Evolutionary conservation across 2,888 invertebrate genomes (phyloP).

Genomic region (Caenorhabditis macrosperma): DNA sequence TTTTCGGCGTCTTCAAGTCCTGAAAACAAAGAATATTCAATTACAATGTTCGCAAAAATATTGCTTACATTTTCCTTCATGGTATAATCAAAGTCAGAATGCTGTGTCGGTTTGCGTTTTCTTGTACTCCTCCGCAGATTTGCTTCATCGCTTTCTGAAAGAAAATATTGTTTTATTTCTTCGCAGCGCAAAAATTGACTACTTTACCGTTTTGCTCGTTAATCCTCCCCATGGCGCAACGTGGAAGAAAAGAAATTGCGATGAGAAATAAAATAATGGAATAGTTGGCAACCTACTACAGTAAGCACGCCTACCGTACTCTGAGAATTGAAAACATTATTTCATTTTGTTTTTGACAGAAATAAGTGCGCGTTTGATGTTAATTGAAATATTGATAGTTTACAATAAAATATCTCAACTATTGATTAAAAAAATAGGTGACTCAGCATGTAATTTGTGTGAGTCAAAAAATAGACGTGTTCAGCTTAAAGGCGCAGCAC

Average conservation of each 20-base stretch:
- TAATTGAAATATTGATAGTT: background rate
- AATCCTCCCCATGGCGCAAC: background rate
- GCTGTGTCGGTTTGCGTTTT: conserved; percentile 7
- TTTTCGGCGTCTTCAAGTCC: background rate
- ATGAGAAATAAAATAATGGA: background rate
- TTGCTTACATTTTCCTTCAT: background rate
- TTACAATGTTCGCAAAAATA: background rate
- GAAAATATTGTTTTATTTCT: background rate
- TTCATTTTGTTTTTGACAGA: background rate
- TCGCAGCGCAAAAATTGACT: background rate
- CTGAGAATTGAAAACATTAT: background rate
- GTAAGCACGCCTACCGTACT: background rate
- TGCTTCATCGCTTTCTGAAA: background rate
- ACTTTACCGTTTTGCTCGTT: background rate
- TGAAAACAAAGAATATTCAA: background rate
- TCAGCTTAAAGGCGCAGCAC: background rate
- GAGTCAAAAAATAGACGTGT: background rate
- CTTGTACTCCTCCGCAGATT: conserved; percentile 21
- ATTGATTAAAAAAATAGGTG: background rate
- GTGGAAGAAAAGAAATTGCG: background rate
- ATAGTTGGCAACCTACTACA: background rate
- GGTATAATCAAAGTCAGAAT: conserved; percentile 7
- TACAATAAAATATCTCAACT: background rate
- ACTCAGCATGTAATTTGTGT: too few relatives aligned
- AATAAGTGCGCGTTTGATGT: too few relatives aligned